Evolutionary conservation across 2,113 vertebrate species (phyloP).

Genomic region (Brachyistius frenatus): DNA sequence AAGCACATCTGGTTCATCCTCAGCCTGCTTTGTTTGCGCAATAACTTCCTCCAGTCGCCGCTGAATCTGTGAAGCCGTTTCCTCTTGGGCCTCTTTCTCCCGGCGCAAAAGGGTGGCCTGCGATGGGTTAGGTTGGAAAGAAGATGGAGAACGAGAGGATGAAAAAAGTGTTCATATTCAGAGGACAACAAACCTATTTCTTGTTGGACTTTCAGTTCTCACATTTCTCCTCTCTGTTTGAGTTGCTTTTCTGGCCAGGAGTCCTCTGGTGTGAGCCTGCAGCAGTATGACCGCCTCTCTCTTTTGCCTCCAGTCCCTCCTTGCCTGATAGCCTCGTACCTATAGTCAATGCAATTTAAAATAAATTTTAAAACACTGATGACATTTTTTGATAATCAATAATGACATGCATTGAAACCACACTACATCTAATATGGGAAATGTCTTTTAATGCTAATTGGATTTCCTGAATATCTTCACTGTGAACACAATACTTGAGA

Average conservation of each 20-base stretch:
- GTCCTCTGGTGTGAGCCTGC: too few species aligned
- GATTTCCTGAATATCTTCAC: not conserved
- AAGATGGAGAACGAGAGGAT: too few species aligned
- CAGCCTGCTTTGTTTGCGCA: slow-evolving; percentile 33
- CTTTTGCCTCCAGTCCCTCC: slow-evolving; percentile 78
- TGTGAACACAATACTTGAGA: not conserved
- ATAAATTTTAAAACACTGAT: not conserved
- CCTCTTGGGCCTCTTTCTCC: slow-evolving; percentile 37
- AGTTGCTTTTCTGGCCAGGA: too few species aligned
- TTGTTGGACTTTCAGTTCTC: too few species aligned
- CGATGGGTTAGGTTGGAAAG: too few species aligned
- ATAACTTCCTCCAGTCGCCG: slow-evolving; percentile 29
- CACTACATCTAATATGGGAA: not conserved
- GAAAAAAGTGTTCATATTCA: too few species aligned
- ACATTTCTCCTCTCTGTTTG: too few species aligned
- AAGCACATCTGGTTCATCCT: slow-evolving; percentile 52
- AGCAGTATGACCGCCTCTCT: slow-evolving; percentile 36
- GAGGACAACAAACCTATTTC: too few species aligned
- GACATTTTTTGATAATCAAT: not conserved
- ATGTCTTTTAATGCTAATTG: not conserved
- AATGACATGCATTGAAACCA: not conserved
- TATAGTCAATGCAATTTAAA: slow-evolving; percentile 30
- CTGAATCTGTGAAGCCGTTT: slow-evolving; percentile 50
- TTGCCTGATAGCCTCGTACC: slow-evolving; percentile 85
- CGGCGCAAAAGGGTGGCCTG: slow-evolving; percentile 1